Base-by-base conservation (phyloP, 2,888 invertebrate species). In the Argyresthia albistria region DNA sequence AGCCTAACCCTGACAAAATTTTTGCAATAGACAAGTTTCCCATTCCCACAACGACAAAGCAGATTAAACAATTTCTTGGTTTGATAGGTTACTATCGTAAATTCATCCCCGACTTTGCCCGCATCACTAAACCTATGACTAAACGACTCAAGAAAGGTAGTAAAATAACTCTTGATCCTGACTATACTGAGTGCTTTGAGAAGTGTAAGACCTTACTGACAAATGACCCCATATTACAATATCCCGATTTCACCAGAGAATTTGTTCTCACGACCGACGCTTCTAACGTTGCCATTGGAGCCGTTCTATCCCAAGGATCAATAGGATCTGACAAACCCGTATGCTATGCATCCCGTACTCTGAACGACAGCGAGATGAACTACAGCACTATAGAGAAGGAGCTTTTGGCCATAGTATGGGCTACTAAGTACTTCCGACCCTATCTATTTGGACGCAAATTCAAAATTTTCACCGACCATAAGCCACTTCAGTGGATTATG, bases 241-340 rank as follows among this genome's bases (percentile, higher is more conserved):
- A 54, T 36, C 56, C 55, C 35, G 52, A 55, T 46, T 63, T 63
- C 37, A 51, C 50, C 12, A 55, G 57, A 54, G 57, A 60, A 35
- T 70, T 70, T 43, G 45, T 65, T 7, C 42, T 70, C 3, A 65
- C 65, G 0, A 63, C 61, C 0, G 67, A 68, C 49, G 65, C 67
- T 1, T 62, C 60, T 0, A 56, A 58, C 11, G 14, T 37, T n/a
- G 50, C 53, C 1, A 9, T 53, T 6, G 50, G 50, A n/a, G 36
- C 50, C 3, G 35, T 53, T 1, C 12, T 50, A 4, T 50, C 45
- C 4, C 50, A 53, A 16, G 50, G 64, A 0, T 7, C 16, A 25
- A 39, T 66, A 55, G 65, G 50, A 25, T 37, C 46, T 35, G 43
- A 46, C 12, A 46, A 42, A 46, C 60, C 58, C 60, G 4, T 60